Conservation (phyloP, 2,797 vertebrate species). For the Loriculus beryllinus region DNA sequence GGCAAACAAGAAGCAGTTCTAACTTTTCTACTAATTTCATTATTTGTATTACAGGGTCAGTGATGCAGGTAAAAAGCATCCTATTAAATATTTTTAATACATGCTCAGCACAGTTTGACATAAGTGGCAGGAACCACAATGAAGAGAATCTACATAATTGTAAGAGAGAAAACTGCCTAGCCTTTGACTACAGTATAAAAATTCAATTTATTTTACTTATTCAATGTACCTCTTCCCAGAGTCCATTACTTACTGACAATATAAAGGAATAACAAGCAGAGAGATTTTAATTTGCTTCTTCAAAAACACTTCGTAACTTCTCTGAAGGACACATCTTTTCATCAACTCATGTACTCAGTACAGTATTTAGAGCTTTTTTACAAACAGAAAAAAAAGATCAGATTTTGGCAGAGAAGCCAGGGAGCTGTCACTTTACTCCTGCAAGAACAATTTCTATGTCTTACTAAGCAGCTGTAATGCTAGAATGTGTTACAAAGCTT, state of each 20-base stretch:
- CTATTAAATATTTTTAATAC: constrained; percentile 41
- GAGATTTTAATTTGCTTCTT: background rate
- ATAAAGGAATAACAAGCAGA: background rate
- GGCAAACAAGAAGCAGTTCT: background rate
- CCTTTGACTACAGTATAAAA: background rate
- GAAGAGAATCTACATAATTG: background rate
- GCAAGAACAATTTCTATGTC: background rate
- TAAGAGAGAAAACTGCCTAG: background rate
- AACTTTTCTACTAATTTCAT: background rate
- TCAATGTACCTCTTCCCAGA: background rate
- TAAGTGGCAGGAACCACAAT: background rate
- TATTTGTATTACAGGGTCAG: constrained; percentile 42
- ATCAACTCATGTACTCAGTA: background rate
- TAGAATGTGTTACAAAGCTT: background rate
- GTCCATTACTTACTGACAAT: background rate
- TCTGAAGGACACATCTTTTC: background rate
- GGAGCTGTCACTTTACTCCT: background rate
- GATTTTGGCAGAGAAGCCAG: background rate
- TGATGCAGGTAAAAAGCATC: constrained; percentile 9
- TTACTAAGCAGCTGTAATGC: background rate
- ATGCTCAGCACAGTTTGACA: background rate
- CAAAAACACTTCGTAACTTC: background rate
- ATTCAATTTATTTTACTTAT: background rate
- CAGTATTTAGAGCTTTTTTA: background rate
- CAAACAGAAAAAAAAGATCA: background rate